These are phyloP conservation scores for Acrossocheilus fasciatus DNA, from an alignment of 2,797 vertebrate species.

Conservation along the genomic window DNA sequence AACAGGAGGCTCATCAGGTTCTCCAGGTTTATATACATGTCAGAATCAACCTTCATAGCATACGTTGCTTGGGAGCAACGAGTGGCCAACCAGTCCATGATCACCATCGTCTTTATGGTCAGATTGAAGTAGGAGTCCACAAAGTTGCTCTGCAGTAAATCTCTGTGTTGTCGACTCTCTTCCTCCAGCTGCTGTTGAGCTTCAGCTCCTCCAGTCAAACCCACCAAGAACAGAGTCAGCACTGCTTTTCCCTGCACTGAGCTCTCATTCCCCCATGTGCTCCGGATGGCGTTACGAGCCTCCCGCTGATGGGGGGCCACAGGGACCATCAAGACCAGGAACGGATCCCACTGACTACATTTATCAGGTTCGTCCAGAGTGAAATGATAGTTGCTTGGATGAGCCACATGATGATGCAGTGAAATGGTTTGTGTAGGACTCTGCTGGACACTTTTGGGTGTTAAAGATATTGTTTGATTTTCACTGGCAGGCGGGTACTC, in stretches of 20 bases:
- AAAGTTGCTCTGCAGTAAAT: slow-evolving; percentile 82
- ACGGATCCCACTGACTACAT: slow-evolving; percentile 67
- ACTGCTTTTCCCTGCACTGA: slow-evolving; percentile 69
- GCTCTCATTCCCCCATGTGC: slow-evolving; percentile 80
- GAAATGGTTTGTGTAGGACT: neutral
- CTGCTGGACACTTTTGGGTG: neutral
- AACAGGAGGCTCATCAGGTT: slow-evolving; percentile 70
- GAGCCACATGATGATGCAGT: slow-evolving; percentile 62
- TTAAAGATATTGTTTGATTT: neutral
- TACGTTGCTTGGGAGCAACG: slow-evolving; percentile 72
- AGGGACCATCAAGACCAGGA: slow-evolving; percentile 80
- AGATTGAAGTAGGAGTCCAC: slow-evolving; percentile 79
- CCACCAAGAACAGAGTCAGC: slow-evolving; percentile 79
- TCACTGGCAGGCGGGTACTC: neutral
- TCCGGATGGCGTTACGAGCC: slow-evolving; percentile 69
- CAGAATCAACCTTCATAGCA: slow-evolving; percentile 79
- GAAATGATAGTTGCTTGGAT: slow-evolving; percentile 75
- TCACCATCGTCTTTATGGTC: slow-evolving; percentile 83
- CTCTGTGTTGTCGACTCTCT: slow-evolving; percentile 69
- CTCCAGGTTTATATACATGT: slow-evolving; percentile 82
- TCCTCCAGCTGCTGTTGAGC: slow-evolving; percentile 60
- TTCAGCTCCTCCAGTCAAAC: slow-evolving; percentile 24
- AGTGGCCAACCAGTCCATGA: slow-evolving; percentile 77
- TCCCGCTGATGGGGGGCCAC: slow-evolving; percentile 53
- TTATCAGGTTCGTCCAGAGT: slow-evolving; percentile 72